phyloP scores from a whole-genome alignment of 1,140 invertebrate genomes.

The Brachionus calyciflorus region DNA sequence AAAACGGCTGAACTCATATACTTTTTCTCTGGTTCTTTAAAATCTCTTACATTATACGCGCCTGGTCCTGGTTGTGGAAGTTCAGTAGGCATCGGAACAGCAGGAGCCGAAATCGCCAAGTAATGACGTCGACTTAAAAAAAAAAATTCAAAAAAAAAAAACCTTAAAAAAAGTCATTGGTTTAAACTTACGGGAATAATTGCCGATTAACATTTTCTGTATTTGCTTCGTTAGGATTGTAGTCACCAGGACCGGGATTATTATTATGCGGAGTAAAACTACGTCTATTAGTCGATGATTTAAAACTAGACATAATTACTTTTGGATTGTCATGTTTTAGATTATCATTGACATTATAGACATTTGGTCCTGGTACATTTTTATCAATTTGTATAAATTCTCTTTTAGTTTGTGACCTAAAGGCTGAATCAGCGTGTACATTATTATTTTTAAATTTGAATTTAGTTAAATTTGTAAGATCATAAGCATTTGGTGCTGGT shows the following conservation, averaged over 20 bases:
- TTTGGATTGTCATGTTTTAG: not conserved
- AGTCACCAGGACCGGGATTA: slow-evolving; percentile 33
- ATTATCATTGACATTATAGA: slow-evolving; percentile 30
- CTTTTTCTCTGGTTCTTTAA: slow-evolving; percentile 39
- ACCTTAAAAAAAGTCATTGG: no score
- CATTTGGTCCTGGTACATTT: slow-evolving; percentile 17
- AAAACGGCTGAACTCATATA: slow-evolving; percentile 44
- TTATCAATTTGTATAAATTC: slow-evolving; percentile 14
- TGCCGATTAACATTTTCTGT: slow-evolving; percentile 8
- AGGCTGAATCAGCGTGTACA: slow-evolving; percentile 26
- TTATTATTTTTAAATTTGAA: slow-evolving; percentile 44
- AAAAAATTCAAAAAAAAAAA: not conserved
- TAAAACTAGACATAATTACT: slow-evolving; percentile 27
- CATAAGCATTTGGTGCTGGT: slow-evolving; percentile 37
- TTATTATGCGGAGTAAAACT: slow-evolving; percentile 8
- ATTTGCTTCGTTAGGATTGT: not conserved
- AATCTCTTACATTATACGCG: slow-evolving; percentile 39
- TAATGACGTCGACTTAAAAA: slow-evolving; percentile 38
- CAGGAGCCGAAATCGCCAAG: slow-evolving; percentile 43
- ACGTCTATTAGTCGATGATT: not conserved
- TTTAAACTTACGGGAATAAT: slow-evolving; percentile 34
- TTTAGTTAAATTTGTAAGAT: not conserved
- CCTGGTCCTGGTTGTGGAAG: slow-evolving; percentile 32
- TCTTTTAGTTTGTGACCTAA: slow-evolving; percentile 44
- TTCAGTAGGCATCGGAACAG: slow-evolving; percentile 9